These are phyloP conservation scores for Pelobates fuscus DNA, from an alignment of 2,113 vertebrate species.

Conservation along the genomic window DNA sequence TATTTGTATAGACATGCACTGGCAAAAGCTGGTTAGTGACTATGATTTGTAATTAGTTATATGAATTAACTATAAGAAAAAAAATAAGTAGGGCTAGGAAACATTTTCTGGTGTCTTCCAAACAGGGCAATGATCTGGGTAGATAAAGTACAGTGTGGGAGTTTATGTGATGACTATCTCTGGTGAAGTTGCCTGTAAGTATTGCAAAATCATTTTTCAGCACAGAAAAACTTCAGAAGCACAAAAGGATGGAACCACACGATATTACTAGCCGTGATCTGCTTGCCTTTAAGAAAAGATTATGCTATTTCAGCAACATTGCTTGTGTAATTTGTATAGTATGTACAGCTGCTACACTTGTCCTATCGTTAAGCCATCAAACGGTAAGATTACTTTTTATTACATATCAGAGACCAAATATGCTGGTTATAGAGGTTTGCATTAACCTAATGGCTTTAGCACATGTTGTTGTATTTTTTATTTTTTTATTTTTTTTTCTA, in stretches of 20 bases:
- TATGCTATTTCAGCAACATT: constrained; percentile 32
- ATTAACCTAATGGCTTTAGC: too few relatives aligned
- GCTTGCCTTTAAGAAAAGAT: constrained; percentile 10
- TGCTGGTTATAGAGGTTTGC: too few relatives aligned
- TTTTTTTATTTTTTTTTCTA: too few relatives aligned
- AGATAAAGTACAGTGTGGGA: constrained; percentile 43
- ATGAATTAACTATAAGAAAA: too few relatives aligned
- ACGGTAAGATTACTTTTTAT: constrained; percentile 41
- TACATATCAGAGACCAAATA: too few relatives aligned
- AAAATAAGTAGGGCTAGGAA: too few relatives aligned
- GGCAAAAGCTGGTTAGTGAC: too few relatives aligned
- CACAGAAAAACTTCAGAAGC: constrained; percentile 29
- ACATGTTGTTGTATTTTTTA: not conserved
- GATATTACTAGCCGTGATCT: constrained; percentile 21
- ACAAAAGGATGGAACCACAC: constrained; percentile 44
- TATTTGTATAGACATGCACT: too few relatives aligned
- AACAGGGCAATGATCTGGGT: constrained; percentile 8
- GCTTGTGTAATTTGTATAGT: constrained; percentile 26
- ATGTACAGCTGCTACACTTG: constrained; percentile 20
- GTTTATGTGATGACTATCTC: constrained; percentile 29
- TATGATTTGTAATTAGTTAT: too few relatives aligned
- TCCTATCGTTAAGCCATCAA: not conserved
- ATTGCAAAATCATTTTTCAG: constrained; percentile 40
- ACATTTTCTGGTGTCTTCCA: constrained; percentile 39
- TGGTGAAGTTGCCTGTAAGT: constrained; percentile 19